Evolutionary conservation across 1,140 invertebrate genomes (phyloP).

Genomic region (Samia ricini): DNA sequence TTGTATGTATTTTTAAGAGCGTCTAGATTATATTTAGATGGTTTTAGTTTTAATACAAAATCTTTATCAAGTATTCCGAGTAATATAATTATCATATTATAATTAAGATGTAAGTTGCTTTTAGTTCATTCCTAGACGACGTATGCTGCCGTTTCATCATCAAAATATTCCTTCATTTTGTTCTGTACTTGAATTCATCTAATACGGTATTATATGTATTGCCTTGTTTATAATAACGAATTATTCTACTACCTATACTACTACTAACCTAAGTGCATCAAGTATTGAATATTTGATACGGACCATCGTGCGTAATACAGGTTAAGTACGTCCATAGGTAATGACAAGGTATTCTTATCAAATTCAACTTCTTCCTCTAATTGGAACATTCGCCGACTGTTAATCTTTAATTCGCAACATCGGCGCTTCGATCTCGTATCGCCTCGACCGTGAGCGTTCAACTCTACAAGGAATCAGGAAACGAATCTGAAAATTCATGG

Average conservation of each 20-base stretch:
- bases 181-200: no score
- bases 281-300: no score
- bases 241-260: no score
- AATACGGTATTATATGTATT: no score
- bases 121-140: neutral
- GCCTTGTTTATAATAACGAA: no score
- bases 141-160: neutral
- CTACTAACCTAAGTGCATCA: no score
- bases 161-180: no score
- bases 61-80: neutral
- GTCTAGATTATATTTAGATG: neutral
- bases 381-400: neutral
- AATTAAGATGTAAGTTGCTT: neutral
- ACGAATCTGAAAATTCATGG: constrained; percentile 61
- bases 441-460: constrained; percentile 35
- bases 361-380: neutral
- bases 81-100: neutral
- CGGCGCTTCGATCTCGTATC: constrained; percentile 11
- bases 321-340: no score
- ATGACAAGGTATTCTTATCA: no score
- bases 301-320: no score
- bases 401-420: neutral
- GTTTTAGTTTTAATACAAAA: neutral
- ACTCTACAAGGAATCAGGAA: constrained; percentile 62
- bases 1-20: neutral